Conservation (phyloP, 2,888 invertebrate genomes). For the Oxyteleia sp. region DNA sequence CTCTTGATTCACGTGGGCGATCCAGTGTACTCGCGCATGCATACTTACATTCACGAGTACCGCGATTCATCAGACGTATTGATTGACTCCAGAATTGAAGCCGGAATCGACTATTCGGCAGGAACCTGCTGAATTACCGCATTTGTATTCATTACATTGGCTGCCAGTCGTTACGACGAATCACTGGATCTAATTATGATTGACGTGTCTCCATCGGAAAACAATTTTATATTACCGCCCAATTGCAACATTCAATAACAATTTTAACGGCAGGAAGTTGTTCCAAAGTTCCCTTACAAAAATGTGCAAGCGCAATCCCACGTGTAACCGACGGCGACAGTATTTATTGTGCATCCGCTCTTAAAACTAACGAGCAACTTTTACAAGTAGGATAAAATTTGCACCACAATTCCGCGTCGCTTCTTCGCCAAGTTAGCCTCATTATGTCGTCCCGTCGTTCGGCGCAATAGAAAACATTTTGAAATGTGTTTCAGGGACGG, state of each 20-base stretch:
- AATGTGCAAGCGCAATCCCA: too few relatives aligned
- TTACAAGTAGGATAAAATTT: background rate
- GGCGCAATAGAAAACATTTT: slow-evolving; percentile 1
- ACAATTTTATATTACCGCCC: slow-evolving; percentile 16
- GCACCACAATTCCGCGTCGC: slow-evolving; percentile 8
- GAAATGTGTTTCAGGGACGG: background rate
- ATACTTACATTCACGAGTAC: slow-evolving; percentile 47
- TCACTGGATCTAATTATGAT: slow-evolving; percentile 39
- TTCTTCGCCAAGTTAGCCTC: slow-evolving; percentile 23
- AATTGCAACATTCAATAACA: too few relatives aligned
- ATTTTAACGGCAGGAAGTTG: too few relatives aligned
- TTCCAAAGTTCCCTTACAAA: too few relatives aligned
- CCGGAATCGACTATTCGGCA: slow-evolving; percentile 40
- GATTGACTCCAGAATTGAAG: slow-evolving; percentile 42
- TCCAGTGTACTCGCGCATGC: slow-evolving; percentile 33
- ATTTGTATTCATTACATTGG: slow-evolving; percentile 45
- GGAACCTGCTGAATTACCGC: slow-evolving; percentile 25
- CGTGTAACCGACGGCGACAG: too few relatives aligned
- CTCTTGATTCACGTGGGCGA: slow-evolving; percentile 45
- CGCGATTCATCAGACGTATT: slow-evolving; percentile 50
- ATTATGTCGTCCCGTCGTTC: slow-evolving; percentile 2
- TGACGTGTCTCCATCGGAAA: slow-evolving; percentile 15
- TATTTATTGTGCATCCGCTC: too few relatives aligned
- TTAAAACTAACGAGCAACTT: background rate
- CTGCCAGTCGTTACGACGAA: slow-evolving; percentile 34